These are phyloP conservation scores for Triplophysa siluroides DNA, from an alignment of 2,113 vertebrate species.

Conservation along the genomic window DNA sequence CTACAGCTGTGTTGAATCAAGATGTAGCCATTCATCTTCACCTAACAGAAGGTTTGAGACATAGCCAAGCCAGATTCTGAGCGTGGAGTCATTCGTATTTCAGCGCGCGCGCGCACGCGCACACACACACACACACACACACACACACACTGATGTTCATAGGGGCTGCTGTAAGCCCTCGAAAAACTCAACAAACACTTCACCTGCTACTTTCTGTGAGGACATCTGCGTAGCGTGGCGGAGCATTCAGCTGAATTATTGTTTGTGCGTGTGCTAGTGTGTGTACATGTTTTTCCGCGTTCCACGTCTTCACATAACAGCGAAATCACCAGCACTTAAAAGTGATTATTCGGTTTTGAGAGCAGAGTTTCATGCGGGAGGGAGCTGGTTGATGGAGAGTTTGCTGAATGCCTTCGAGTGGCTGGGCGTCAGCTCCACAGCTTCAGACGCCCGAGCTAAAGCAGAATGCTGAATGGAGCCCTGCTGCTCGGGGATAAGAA, in stretches of 20 bases:
- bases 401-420: not conserved
- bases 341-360: conserved; percentile 34
- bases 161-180: conserved; percentile 38
- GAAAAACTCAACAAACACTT: conserved; percentile 39
- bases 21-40: conserved; percentile 30
- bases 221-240: conserved; percentile 73
- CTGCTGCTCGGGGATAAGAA: conserved; percentile 15
- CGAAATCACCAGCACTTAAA: conserved; percentile 35
- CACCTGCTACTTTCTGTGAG: conserved; percentile 62
- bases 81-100: conserved; percentile 5
- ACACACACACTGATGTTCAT: not conserved
- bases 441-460: conserved; percentile 5
- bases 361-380: conserved; percentile 8
- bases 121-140: conserved; percentile 1
- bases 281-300: not conserved
- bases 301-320: conserved; percentile 13
- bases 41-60: conserved; percentile 13
- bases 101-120: not conserved
- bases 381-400: not conserved
- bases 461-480: conserved; percentile 14
- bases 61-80: conserved; percentile 11
- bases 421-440: conserved; percentile 22
- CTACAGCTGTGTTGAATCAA: conserved; percentile 23
- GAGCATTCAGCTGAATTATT: conserved; percentile 71
- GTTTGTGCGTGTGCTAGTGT: not conserved